phyloP scores from a whole-genome alignment of 2,113 vertebrate species.

The Gymnogyps californianus region DNA sequence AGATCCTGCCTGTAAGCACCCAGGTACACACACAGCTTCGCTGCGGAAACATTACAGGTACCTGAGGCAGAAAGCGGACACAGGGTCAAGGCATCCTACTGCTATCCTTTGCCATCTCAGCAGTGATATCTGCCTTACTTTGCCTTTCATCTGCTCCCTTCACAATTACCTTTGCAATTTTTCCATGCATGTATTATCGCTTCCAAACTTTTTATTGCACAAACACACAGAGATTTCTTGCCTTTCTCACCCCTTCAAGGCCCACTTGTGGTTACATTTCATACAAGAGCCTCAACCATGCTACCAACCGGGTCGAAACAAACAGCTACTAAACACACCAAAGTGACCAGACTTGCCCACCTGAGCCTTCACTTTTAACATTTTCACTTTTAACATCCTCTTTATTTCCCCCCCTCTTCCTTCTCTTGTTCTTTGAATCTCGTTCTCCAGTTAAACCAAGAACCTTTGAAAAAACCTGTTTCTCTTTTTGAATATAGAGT shows the following conservation, averaged over 20 bases:
- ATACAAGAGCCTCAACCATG: not conserved
- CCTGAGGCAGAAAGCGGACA: fast-evolving
- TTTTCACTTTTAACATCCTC: not conserved
- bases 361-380: not conserved
- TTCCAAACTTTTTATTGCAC: not conserved
- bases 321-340: not conserved
- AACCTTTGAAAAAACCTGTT: not conserved
- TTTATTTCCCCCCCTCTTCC: not conserved
- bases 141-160: not conserved
- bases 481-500: not conserved
- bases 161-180: not conserved
- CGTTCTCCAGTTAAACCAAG: not conserved
- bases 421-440: not conserved
- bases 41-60: fast-evolving
- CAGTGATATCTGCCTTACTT: not conserved
- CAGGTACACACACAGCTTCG: not conserved
- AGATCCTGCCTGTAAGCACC: not conserved
- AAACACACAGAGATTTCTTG: not conserved
- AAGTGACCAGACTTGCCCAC: not conserved
- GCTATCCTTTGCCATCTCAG: not conserved
- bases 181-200: fast-evolving
- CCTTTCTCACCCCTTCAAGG: not conserved
- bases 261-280: not conserved
- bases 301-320: fast-evolving
- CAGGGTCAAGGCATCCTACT: not conserved